These are phyloP conservation scores for Mustelus asterias DNA, from an alignment of 2,113 vertebrate genomes.

Conservation along the genomic window DNA sequence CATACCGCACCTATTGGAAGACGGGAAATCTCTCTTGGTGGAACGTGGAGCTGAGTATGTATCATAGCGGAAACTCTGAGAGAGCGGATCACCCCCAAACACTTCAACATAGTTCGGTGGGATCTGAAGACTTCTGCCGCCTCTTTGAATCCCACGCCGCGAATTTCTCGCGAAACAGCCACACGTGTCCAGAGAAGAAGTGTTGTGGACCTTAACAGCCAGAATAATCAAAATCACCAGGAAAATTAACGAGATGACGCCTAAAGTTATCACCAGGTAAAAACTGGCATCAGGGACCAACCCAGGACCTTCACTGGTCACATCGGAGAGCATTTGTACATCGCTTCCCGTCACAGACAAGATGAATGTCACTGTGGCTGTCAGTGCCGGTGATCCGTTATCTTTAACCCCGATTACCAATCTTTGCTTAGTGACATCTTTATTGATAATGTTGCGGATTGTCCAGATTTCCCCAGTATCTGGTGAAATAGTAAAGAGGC, in stretches of 20 bases:
- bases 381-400: slow-evolving; percentile 60
- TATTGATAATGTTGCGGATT: slow-evolving; percentile 56
- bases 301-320: slow-evolving; percentile 52
- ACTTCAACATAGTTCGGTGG: slow-evolving; percentile 33
- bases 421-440: slow-evolving; percentile 62
- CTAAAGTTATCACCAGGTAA: slow-evolving; percentile 61
- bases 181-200: slow-evolving; percentile 39
- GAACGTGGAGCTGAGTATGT: slow-evolving; percentile 7
- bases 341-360: slow-evolving; percentile 62
- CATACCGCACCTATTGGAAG: not conserved
- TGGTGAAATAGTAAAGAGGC: slow-evolving; percentile 50
- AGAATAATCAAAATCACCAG: slow-evolving; percentile 49
- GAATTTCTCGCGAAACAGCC: not conserved
- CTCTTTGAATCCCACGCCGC: not conserved
- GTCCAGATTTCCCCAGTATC: slow-evolving; percentile 48
- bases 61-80: slow-evolving; percentile 19
- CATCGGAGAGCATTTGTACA: slow-evolving; percentile 59
- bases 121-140: not conserved
- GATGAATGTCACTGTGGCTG: slow-evolving; percentile 58
- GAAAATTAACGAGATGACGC: slow-evolving; percentile 64
- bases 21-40: not conserved
- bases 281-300: slow-evolving; percentile 58
- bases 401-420: slow-evolving; percentile 65
- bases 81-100: slow-evolving; percentile 32
- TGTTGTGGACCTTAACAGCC: slow-evolving; percentile 48